Evolutionary conservation across 2,797 vertebrate genomes (phyloP).

Genomic region (Propithecus perrieri): DNA sequence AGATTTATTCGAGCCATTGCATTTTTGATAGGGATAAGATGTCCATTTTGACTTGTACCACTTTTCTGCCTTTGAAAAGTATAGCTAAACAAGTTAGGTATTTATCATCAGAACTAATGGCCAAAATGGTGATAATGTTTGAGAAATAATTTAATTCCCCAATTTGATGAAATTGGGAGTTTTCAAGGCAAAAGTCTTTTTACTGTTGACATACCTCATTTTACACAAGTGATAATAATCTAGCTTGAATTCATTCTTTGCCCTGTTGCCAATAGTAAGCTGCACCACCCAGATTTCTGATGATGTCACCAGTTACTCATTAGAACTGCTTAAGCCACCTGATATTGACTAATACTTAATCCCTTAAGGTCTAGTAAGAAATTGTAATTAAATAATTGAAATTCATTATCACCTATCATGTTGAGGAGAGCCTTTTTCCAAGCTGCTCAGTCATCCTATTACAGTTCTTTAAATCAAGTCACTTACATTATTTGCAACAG

Average conservation of each 20-base stretch:
- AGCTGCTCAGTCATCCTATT: not conserved
- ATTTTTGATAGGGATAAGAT: not conserved
- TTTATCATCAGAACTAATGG: not conserved
- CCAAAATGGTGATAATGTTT: not conserved
- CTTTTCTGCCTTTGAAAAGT: not conserved
- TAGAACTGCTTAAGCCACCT: not conserved
- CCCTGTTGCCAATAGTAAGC: not conserved
- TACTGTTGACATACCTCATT: not conserved
- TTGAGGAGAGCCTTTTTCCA: not conserved
- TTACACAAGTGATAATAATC: not conserved
- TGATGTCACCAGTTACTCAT: not conserved
- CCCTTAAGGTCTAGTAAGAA: not conserved
- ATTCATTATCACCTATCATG: not conserved
- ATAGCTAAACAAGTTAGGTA: not conserved
- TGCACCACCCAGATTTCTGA: not conserved
- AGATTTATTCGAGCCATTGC: not conserved
- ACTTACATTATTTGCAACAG: not conserved
- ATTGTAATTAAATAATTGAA: not conserved
- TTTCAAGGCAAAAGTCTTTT: not conserved
- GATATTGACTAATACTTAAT: constrained; percentile 10
- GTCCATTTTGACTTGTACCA: not conserved
- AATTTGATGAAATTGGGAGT: not conserved
- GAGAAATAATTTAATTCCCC: not conserved
- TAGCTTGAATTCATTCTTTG: not conserved
- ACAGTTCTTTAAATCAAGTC: not conserved